These are phyloP conservation scores for Argyra leucocephala DNA, from an alignment of 2,888 invertebrate genomes.

Conservation along the genomic window DNA sequence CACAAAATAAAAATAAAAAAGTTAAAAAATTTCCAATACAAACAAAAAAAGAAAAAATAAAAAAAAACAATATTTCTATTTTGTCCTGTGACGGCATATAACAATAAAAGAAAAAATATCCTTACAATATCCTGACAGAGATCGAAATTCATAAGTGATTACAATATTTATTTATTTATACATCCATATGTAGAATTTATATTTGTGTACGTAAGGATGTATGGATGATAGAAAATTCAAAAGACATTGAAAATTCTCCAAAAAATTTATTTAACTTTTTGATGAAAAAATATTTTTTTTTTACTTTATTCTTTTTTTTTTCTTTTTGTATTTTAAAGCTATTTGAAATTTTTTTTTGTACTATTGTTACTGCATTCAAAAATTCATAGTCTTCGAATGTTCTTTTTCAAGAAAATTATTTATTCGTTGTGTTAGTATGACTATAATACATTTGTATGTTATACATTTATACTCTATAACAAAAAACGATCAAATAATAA, in stretches of 20 bases:
- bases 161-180: neutral
- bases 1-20: too few relatives aligned
- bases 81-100: too few relatives aligned
- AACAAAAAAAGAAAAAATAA: too few relatives aligned
- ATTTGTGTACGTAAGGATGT: neutral
- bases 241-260: neutral
- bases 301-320: neutral
- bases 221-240: neutral
- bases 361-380: neutral
- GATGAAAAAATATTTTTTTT: neutral
- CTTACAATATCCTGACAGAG: neutral
- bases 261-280: constrained; percentile 2
- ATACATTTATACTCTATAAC: too few relatives aligned
- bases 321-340: too few relatives aligned
- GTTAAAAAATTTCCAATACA: too few relatives aligned
- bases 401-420: neutral
- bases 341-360: too few relatives aligned
- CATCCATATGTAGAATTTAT: neutral
- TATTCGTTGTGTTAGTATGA: too few relatives aligned
- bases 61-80: too few relatives aligned
- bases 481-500: too few relatives aligned
- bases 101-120: neutral
- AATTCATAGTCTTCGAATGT: neutral
- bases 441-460: too few relatives aligned
- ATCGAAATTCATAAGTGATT: neutral